These are phyloP conservation scores for Ectemnius cavifrons DNA, from an alignment of 2,888 invertebrate species.

Conservation along the genomic window DNA sequence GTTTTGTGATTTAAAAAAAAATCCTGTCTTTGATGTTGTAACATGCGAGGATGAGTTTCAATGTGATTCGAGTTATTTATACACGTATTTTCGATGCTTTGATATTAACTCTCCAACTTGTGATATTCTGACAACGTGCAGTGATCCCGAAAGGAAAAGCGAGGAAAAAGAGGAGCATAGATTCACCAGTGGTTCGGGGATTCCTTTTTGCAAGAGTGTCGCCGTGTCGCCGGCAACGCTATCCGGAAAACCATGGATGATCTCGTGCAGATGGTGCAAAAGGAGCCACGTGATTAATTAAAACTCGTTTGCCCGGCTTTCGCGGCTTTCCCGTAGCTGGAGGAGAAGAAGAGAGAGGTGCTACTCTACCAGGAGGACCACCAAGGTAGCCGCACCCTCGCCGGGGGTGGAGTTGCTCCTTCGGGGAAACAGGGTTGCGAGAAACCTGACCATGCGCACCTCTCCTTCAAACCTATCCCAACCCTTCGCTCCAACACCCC, in stretches of 20 bases:
- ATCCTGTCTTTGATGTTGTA: no score
- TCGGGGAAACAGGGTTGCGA: slow-evolving; percentile 24
- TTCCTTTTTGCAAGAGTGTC: slow-evolving; percentile 39
- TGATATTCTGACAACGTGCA: background rate
- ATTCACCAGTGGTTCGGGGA: slow-evolving; percentile 48
- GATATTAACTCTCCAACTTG: background rate
- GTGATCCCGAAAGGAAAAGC: slow-evolving; percentile 29
- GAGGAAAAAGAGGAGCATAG: slow-evolving; percentile 42
- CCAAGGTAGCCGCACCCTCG: slow-evolving; percentile 43
- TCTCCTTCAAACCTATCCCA: slow-evolving; percentile 51
- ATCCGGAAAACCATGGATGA: slow-evolving; percentile 16
- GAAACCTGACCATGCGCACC: slow-evolving; percentile 57
- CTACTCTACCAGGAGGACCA: background rate
- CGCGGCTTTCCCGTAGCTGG: slow-evolving; percentile 13
- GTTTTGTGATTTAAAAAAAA: no score
- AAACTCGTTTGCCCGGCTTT: slow-evolving; percentile 51
- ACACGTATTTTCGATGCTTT: no score
- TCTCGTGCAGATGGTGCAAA: slow-evolving; percentile 51
- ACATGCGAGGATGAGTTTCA: no score
- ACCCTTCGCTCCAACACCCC: slow-evolving; percentile 26
- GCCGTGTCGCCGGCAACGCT: slow-evolving; percentile 42
- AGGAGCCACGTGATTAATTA: slow-evolving; percentile 50
- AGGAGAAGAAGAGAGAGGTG: slow-evolving; percentile 10
- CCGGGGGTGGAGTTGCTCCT: slow-evolving; percentile 50
- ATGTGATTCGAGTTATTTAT: no score